Base-by-base conservation (phyloP, 2,888 invertebrate species). In the Oscheius onirici region DNA sequence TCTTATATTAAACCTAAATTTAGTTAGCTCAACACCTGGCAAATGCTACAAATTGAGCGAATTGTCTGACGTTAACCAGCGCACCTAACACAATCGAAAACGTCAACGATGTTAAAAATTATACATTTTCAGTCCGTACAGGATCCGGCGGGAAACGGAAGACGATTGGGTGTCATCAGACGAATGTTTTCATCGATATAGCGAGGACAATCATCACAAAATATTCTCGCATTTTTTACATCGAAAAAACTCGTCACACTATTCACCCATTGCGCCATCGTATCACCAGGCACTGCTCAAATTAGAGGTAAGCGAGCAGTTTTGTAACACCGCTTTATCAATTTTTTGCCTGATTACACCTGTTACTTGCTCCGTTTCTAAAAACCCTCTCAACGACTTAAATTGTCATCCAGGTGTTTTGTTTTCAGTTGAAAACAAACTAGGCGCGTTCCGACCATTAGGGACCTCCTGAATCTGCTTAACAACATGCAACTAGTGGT, bases 181-280 rank as follows among this genome's bases (percentile, higher is more conserved):
- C 8, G 85, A 85, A 60, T 85, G 85, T 61, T 85, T 78, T 67
- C 79, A 85, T 66, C 78, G 82, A 28, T 84, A 81, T 65, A 71
- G 54, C 49, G 79, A 81, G 49, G 73, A 76, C 17, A 75, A 76
- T 28, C 84, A 86, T 72, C 84, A 80, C 68, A 76, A 78, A 71
- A 80, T 80, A 17, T 79, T 86, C 70, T 76, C 86, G 6, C 75
- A 83, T 20, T 86, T 84, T 81, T 58, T 87, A 66, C 84, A 86
- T 72, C 81, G 86, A 34, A 86, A 86, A 71, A 86, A 86, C 66
- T 76, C 83, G 1, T 84, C 86, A 1, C 86, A 86, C 76, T 86
- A 86, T 69, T 86, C 86, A 28, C 86, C 86, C 3, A 86, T 86
- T 43, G 77, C 83, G 8, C 86, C 86, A 52, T 83, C 84, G 8